Evolutionary conservation across 2,797 vertebrate genomes (phyloP).

Genomic region (Lateolabrax maculatus): DNA sequence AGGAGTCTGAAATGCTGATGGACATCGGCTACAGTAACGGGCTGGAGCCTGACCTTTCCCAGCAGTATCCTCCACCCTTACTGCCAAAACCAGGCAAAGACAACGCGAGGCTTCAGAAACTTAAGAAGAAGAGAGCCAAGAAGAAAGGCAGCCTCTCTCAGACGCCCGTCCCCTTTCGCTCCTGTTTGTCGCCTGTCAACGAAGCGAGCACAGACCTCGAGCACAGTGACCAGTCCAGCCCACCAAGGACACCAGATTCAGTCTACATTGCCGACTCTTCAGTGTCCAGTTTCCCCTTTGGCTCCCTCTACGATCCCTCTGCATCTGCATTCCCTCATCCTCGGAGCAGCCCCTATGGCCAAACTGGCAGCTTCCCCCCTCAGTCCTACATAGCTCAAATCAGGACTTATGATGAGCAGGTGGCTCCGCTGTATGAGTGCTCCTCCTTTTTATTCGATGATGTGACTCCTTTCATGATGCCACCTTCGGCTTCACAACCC

Average conservation of each 20-base stretch:
- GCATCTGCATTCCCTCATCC: conserved; percentile 80
- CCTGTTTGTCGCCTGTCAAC: conserved; percentile 93
- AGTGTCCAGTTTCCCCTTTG: conserved; percentile 70
- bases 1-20: conserved; percentile 89
- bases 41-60: conserved; percentile 77
- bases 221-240: conserved; percentile 81
- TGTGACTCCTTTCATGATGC: conserved; percentile 56
- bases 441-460: conserved; percentile 73
- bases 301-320: conserved; percentile 64
- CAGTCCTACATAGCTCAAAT: conserved; percentile 64
- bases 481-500: conserved; percentile 42
- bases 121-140: conserved; percentile 91
- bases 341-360: conserved; percentile 69
- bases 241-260: conserved; percentile 81
- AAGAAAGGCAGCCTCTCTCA: conserved; percentile 83
- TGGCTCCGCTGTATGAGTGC: conserved; percentile 83
- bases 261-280: conserved; percentile 57
- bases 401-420: conserved; percentile 70
- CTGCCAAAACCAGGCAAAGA: conserved; percentile 94
- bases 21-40: conserved; percentile 81
- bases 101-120: conserved; percentile 91
- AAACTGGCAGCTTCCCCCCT: conserved; percentile 72
- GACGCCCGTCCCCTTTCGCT: conserved; percentile 87
- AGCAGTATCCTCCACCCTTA: conserved; percentile 88
- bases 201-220: conserved; percentile 93